Percentiles rank a stretch among this genome's conserved stretches.
Evolutionary conservation across 1,140 invertebrate genomes (phyloP).

Genomic region (Liolophura sinensis): DNA sequence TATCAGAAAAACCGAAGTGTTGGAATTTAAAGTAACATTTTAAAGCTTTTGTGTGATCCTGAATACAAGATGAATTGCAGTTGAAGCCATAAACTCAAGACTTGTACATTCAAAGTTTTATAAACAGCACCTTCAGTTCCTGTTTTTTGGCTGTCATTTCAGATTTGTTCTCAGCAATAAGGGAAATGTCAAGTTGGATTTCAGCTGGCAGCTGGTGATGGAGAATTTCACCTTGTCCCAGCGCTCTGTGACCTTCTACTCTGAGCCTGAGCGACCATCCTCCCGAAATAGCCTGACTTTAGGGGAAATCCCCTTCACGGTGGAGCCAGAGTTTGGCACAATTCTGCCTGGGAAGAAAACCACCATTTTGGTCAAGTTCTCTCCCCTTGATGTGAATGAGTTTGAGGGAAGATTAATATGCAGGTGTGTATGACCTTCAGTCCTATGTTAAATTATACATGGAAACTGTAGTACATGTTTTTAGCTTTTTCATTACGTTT

Average conservation of each 20-base stretch:
- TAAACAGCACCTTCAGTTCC: no score
- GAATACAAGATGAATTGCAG: no score
- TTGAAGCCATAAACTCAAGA: no score
- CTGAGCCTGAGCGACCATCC: slow-evolving; percentile 40
- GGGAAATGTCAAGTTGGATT: slow-evolving; percentile 51
- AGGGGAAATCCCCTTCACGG: slow-evolving; percentile 49
- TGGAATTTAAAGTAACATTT: no score
- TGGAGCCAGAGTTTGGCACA: slow-evolving; percentile 53
- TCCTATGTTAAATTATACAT: not conserved
- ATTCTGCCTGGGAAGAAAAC: slow-evolving; percentile 47
- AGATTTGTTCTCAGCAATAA: slow-evolving; percentile 53
- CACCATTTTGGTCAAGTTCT: slow-evolving; percentile 53
- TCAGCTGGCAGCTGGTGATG: slow-evolving; percentile 55
- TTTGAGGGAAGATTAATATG: slow-evolving; percentile 56
- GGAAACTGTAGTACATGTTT: not conserved
- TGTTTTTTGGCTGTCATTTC: not conserved
- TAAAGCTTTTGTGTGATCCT: no score
- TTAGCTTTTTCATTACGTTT: no score
- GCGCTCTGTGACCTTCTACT: slow-evolving; percentile 51
- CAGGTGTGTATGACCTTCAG: slow-evolving; percentile 35
- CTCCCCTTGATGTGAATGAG: slow-evolving; percentile 57
- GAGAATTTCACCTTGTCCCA: slow-evolving; percentile 49
- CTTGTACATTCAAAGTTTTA: no score
- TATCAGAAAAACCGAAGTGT: no score
- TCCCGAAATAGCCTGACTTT: slow-evolving; percentile 38